These are phyloP conservation scores for Apamea monoglypha DNA, from an alignment of 2,888 invertebrate genomes.

Conservation along the genomic window DNA sequence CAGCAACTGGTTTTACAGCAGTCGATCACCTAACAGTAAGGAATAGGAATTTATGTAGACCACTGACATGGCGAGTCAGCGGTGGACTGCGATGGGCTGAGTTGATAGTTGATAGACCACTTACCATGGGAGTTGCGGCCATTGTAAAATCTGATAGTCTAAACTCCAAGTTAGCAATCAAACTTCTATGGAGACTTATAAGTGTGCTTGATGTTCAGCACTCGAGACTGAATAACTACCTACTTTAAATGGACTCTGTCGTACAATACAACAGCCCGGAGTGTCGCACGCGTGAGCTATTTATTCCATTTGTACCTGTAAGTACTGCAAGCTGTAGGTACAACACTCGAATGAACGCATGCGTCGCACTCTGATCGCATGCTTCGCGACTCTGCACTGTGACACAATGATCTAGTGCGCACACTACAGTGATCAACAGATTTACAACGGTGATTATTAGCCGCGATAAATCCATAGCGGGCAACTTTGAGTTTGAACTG, in stretches of 20 bases:
- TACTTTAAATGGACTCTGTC: background rate
- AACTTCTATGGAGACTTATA: background rate
- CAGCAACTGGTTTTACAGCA: background rate
- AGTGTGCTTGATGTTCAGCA: background rate
- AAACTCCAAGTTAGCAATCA: background rate
- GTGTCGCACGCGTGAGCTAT: background rate
- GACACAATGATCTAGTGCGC: constrained; percentile 19
- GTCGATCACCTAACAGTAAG: too few species aligned
- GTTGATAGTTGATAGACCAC: background rate
- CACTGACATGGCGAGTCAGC: background rate
- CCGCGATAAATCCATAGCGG: constrained; percentile 67
- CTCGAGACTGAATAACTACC: background rate
- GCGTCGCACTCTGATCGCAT: constrained; percentile 1
- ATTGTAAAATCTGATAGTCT: background rate
- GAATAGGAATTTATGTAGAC: background rate
- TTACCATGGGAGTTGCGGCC: background rate
- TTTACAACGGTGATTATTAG: constrained; percentile 61
- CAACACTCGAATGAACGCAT: constrained; percentile 1
- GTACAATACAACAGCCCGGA: too few species aligned
- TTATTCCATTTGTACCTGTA: background rate
- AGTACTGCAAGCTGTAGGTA: background rate
- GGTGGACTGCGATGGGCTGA: background rate
- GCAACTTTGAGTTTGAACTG: constrained; percentile 63
- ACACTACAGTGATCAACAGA: constrained; percentile 34
- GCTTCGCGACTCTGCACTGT: constrained; percentile 2